A percentile compares a stretch with the other conserved stretches of the same genome.
These are phyloP conservation scores for Dendroctonus valens DNA, from an alignment of 1,140 invertebrate genomes.

Conservation along the genomic window DNA sequence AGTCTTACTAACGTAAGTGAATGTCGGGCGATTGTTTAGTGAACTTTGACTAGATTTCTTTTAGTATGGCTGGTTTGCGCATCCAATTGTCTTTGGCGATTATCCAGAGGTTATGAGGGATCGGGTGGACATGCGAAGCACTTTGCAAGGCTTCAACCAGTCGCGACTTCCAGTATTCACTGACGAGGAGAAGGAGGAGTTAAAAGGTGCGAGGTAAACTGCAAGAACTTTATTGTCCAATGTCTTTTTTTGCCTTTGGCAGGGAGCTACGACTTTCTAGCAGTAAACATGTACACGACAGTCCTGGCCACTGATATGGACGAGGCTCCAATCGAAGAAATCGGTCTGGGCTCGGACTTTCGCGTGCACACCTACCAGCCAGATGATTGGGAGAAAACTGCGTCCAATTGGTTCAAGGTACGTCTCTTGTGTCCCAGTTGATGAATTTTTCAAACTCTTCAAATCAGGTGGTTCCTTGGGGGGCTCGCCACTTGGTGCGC, in stretches of 20 bases:
- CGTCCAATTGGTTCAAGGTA: constrained; percentile 18
- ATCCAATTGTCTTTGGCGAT: constrained; percentile 65
- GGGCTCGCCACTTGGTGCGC: constrained; percentile 59
- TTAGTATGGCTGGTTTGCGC: constrained; percentile 60
- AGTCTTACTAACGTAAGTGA: constrained; percentile 5
- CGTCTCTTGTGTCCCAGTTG: background rate
- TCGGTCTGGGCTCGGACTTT: background rate
- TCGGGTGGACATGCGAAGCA: constrained; percentile 56
- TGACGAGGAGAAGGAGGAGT: constrained; percentile 55
- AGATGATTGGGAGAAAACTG: constrained; percentile 23
- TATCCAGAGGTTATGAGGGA: constrained; percentile 63
- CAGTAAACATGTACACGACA: constrained; percentile 11
- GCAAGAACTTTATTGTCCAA: too few species aligned
- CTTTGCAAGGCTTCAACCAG: constrained; percentile 55
- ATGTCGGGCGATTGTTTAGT: background rate
- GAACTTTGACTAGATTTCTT: constrained; percentile 34
- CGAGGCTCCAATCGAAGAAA: background rate
- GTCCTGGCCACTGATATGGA: background rate
- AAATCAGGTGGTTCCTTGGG: constrained; percentile 55
- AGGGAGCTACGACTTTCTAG: constrained; percentile 8
- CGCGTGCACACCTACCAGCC: constrained; percentile 6
- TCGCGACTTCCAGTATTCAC: constrained; percentile 52
- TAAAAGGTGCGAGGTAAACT: constrained; percentile 48
- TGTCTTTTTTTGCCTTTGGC: background rate
- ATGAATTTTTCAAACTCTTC: background rate